Evolutionary conservation across 64 coral and sea anemone species (phyloP).

Genomic region (Montipora cactus): DNA sequence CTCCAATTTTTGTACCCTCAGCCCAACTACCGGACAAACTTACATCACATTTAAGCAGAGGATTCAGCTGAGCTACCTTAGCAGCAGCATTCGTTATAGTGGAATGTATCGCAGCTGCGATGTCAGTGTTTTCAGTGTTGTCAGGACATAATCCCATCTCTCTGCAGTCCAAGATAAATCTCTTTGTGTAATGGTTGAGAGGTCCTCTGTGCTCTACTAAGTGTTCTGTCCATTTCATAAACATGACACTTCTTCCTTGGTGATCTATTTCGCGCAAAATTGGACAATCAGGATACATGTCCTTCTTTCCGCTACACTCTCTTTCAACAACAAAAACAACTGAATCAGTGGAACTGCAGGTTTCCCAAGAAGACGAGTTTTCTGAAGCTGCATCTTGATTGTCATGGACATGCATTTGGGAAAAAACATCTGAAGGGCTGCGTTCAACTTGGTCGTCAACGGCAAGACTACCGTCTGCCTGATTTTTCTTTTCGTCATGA

Average conservation of each 20-base stretch:
- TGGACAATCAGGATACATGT: slow-evolving; percentile 70
- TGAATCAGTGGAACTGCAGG: slow-evolving; percentile 67
- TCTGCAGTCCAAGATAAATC: slow-evolving; percentile 70
- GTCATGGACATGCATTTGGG: slow-evolving; percentile 59
- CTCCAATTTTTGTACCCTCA: slow-evolving; percentile 77
- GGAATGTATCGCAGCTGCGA: slow-evolving; percentile 66
- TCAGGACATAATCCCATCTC: slow-evolving; percentile 64
- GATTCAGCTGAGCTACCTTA: slow-evolving; percentile 71
- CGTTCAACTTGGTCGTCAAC: slow-evolving; percentile 52
- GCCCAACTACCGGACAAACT: slow-evolving; percentile 69
- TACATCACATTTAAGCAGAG: slow-evolving; percentile 69
- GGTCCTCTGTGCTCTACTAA: slow-evolving; percentile 65
- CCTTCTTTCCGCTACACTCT: slow-evolving; percentile 64
- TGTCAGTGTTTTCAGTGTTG: slow-evolving; percentile 69
- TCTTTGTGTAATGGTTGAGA: slow-evolving; percentile 67
- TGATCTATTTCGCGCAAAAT: slow-evolving; percentile 75
- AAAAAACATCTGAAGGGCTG: slow-evolving; percentile 62
- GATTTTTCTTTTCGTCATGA: slow-evolving; percentile 58
- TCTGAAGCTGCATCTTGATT: slow-evolving; percentile 57
- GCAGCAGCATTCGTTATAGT: slow-evolving; percentile 69
- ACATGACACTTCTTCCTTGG: slow-evolving; percentile 68
- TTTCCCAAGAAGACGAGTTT: slow-evolving; percentile 62
- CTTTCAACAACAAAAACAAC: slow-evolving; percentile 68
- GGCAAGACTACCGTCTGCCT: slow-evolving; percentile 59
- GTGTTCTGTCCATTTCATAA: slow-evolving; percentile 67